Conservation (phyloP, 2,888 invertebrate genomes). For the Nomada goodeniana region DNA sequence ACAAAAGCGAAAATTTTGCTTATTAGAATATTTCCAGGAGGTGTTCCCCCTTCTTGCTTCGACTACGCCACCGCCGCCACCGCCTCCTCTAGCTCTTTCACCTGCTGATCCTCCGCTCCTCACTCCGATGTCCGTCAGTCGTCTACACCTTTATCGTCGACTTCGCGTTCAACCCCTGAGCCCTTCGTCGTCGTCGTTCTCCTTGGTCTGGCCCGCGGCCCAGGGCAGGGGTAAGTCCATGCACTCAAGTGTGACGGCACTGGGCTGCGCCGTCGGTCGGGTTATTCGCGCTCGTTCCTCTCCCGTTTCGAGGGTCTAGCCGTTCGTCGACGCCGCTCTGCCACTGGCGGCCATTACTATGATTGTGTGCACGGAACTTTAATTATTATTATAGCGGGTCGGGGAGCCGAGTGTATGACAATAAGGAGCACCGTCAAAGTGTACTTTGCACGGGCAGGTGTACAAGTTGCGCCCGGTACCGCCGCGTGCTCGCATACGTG, state of each 20-base stretch:
- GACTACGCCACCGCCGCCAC: conserved; percentile 3
- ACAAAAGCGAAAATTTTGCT: conserved; percentile 83
- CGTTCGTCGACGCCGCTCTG: conserved; percentile 58
- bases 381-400: conserved; percentile 75
- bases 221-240: conserved; percentile 54
- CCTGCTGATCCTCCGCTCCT: conserved; percentile 8
- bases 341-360: conserved; percentile 77
- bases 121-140: conserved; percentile 18
- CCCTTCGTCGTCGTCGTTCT: conserved; percentile 56
- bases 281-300: conserved; percentile 58
- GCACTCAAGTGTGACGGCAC: conserved; percentile 68
- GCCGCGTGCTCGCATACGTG: conserved; percentile 31
- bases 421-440: conserved; percentile 55
- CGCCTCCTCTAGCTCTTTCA: conserved; percentile 19
- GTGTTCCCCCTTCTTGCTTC: conserved; percentile 55
- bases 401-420: conserved; percentile 58
- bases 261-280: conserved; percentile 60
- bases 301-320: conserved; percentile 67
- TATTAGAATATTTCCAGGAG: conserved; percentile 82
- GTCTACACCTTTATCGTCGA: conserved; percentile 24
- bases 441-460: conserved; percentile 54
- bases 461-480: conserved; percentile 39
- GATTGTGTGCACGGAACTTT: conserved; percentile 79
- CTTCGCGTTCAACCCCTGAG: conserved; percentile 36
- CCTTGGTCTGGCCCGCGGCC: conserved; percentile 43